Percentiles rank a stretch among this genome's conserved stretches.
phyloP scores from a whole-genome alignment of 2,113 vertebrate species.

The Microtus ochrogaster region DNA sequence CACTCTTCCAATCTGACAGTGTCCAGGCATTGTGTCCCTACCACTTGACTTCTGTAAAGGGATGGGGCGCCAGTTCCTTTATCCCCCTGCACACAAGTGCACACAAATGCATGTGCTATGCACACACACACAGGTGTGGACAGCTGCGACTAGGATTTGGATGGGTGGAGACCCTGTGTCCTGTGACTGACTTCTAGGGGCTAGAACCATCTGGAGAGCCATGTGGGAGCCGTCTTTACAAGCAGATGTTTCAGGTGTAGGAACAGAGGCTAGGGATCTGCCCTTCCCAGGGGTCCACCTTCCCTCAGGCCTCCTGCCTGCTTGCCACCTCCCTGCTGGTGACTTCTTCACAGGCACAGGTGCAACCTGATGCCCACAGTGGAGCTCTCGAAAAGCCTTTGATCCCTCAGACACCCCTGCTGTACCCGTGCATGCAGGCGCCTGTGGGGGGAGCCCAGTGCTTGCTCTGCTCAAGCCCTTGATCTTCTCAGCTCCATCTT shows the following conservation, averaged over 20 bases:
- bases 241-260: background rate
- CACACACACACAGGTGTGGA: no score
- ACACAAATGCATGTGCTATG: no score
- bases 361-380: background rate
- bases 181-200: background rate
- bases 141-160: background rate
- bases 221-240: background rate
- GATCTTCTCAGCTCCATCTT: background rate
- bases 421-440: accelerated
- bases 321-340: background rate
- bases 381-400: background rate
- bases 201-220: background rate
- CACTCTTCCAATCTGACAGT: background rate
- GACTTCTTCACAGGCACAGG: background rate
- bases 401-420: background rate
- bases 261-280: background rate
- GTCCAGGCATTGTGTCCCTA: background rate
- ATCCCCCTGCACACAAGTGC: accelerated
- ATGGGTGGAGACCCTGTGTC: background rate
- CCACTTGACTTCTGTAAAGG: background rate
- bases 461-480: background rate
- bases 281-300: background rate
- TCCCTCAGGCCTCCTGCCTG: no score
- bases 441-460: accelerated
- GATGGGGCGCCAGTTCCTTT: background rate